These are phyloP conservation scores for Sogatella furcifera DNA, from an alignment of 1,140 invertebrate species.

Conservation along the genomic window DNA sequence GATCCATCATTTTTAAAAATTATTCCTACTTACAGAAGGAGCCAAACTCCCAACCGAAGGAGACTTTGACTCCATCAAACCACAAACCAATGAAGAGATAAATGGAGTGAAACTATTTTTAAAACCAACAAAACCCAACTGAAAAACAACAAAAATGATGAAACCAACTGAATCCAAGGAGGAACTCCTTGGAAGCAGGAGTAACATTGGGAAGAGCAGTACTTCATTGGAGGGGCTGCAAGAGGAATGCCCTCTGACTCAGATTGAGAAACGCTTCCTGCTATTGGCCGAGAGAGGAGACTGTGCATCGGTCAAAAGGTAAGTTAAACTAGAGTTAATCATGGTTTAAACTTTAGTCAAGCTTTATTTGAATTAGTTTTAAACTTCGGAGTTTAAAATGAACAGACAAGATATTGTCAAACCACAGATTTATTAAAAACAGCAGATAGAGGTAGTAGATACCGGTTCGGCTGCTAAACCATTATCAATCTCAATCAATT, in stretches of 20 bases:
- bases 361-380: too few species aligned
- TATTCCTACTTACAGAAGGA: too few species aligned
- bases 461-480: too few species aligned
- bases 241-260: slow-evolving; percentile 40
- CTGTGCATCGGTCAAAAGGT: slow-evolving; percentile 70
- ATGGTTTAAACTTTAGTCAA: too few species aligned
- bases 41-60: too few species aligned
- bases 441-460: too few species aligned
- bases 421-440: too few species aligned
- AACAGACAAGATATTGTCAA: too few species aligned
- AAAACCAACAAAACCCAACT: background rate
- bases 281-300: slow-evolving; percentile 80
- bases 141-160: slow-evolving; percentile 24
- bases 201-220: slow-evolving; percentile 24
- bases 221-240: slow-evolving; percentile 17
- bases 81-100: background rate
- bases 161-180: slow-evolving; percentile 37
- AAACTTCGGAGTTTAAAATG: too few species aligned
- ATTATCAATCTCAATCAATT: too few species aligned
- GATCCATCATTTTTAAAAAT: too few species aligned
- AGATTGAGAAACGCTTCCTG: slow-evolving; percentile 73
- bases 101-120: background rate
- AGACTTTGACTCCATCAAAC: background rate
- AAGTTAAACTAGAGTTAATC: slow-evolving; percentile 15
- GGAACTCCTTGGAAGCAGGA: slow-evolving; percentile 33